These are phyloP conservation scores for Tillus elongatus DNA, from an alignment of 2,888 invertebrate genomes.

Conservation along the genomic window DNA sequence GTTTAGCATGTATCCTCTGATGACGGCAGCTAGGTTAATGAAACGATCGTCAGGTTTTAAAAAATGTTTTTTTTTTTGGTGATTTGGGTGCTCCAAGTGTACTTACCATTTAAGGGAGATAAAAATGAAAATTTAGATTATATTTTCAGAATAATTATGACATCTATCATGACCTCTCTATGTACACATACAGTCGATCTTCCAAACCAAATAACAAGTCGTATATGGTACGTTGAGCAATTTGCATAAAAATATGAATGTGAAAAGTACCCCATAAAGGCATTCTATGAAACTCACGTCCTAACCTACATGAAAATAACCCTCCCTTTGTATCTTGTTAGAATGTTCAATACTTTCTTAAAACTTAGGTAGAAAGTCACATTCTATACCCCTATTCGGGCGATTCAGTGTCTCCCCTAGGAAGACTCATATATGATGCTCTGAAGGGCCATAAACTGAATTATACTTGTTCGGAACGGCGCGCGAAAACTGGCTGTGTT, in stretches of 20 bases:
- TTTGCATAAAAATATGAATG: slow-evolving; percentile 23
- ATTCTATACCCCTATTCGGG: slow-evolving; percentile 20
- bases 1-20: too few species aligned
- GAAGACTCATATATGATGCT: slow-evolving; percentile 33
- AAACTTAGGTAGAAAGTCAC: slow-evolving; percentile 17
- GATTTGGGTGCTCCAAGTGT: too few species aligned
- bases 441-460: slow-evolving; percentile 38
- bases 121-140: too few species aligned
- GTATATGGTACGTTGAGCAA: slow-evolving; percentile 23
- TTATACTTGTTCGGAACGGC: slow-evolving; percentile 37
- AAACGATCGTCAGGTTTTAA: too few species aligned
- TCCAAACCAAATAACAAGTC: slow-evolving; percentile 22
- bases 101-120: too few species aligned
- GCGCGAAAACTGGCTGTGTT: slow-evolving; percentile 35
- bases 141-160: too few species aligned
- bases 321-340: slow-evolving; percentile 15
- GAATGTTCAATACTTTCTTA: too few species aligned
- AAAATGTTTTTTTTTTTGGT: too few species aligned
- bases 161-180: too few species aligned
- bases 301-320: too few species aligned
- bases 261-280: slow-evolving; percentile 17
- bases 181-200: too few species aligned
- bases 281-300: slow-evolving; percentile 21
- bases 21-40: too few species aligned
- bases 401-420: slow-evolving; percentile 28